phyloP scores from a whole-genome alignment of 2,888 invertebrate species.

The Drosophila differens region DNA sequence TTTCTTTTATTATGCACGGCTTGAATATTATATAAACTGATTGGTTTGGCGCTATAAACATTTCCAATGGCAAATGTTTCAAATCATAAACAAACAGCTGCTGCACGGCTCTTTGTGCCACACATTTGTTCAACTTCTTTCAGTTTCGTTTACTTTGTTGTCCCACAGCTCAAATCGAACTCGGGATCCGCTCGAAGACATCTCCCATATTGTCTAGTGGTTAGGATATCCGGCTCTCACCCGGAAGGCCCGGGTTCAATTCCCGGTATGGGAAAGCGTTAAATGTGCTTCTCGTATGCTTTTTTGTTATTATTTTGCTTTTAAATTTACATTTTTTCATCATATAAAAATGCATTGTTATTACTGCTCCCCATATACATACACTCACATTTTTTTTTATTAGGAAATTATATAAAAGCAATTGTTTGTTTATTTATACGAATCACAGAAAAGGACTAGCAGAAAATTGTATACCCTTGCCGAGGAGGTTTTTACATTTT shows the following conservation, averaged over 20 bases:
- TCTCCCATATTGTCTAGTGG: constrained; percentile 85
- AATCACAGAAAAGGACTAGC: background rate
- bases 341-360: constrained; percentile 1
- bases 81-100: constrained; percentile 15
- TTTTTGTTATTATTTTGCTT: background rate
- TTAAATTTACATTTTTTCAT: constrained; percentile 1
- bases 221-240: constrained; percentile 85
- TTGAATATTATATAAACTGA: constrained; percentile 52
- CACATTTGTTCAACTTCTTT: background rate
- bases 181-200: background rate
- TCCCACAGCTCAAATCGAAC: constrained; percentile 8
- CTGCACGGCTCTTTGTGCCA: constrained; percentile 6
- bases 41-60: constrained; percentile 29
- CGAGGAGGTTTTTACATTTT: background rate
- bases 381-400: background rate
- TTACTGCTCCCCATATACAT: background rate
- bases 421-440: background rate
- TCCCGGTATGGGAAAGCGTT: constrained; percentile 92
- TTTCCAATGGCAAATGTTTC: constrained; percentile 10
- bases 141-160: background rate
- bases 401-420: background rate
- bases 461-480: background rate
- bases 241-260: constrained; percentile 91
- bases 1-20: background rate
- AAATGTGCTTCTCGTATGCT: background rate